phyloP scores from a whole-genome alignment of 64 coral and sea anemone species.

The Anthopleura sola region DNA sequence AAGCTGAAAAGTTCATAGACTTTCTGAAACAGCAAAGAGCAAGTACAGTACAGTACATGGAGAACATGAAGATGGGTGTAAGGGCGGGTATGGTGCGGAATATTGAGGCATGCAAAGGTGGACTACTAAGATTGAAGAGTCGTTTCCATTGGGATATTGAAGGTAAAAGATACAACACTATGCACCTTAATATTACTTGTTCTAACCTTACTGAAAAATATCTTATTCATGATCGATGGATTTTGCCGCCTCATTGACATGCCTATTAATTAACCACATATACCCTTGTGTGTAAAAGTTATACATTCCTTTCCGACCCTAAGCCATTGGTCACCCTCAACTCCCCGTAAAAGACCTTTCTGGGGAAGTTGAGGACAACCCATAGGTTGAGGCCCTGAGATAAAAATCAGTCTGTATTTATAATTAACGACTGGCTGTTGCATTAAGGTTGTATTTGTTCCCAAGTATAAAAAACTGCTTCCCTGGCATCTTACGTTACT shows the following conservation, averaged over 20 bases:
- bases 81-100: conserved; percentile 69
- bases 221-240: too few relatives aligned
- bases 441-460: too few relatives aligned
- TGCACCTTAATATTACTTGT: not conserved
- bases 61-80: conserved; percentile 64
- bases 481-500: too few relatives aligned
- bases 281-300: not conserved
- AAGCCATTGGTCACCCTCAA: too few relatives aligned
- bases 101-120: conserved; percentile 51
- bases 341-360: too few relatives aligned
- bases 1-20: conserved; percentile 20
- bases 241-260: too few relatives aligned
- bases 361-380: too few relatives aligned
- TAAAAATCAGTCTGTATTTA: too few relatives aligned
- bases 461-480: too few relatives aligned
- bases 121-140: conserved; percentile 48
- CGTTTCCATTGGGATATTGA: conserved; percentile 8
- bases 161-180: conserved; percentile 13
- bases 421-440: too few relatives aligned
- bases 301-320: too few relatives aligned
- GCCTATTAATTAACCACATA: not conserved
- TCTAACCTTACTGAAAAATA: not conserved
- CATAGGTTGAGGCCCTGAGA: too few relatives aligned
- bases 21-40: conserved; percentile 29
- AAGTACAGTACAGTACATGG: conserved; percentile 42